phyloP scores from a whole-genome alignment of 2,888 invertebrate species.

The Xestoiulus laeticollis region DNA sequence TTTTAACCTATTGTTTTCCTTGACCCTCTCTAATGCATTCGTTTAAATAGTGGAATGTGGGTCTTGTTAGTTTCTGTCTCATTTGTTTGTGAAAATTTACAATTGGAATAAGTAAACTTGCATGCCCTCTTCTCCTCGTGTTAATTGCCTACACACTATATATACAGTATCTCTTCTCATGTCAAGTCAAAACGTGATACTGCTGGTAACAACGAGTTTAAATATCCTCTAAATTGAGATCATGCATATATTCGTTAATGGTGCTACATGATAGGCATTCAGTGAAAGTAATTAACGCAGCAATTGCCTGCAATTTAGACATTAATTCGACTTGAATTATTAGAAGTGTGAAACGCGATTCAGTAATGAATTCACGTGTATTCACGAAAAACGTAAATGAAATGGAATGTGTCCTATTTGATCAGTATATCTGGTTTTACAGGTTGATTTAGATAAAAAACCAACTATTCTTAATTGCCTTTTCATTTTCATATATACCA shows the following conservation, averaged over 20 bases:
- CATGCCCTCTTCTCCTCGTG: background rate
- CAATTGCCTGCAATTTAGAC: conserved; percentile 24
- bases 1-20: conserved; percentile 1
- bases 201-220: conserved; percentile 25
- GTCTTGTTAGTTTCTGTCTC: background rate
- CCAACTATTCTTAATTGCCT: background rate
- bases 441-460: background rate
- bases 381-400: conserved; percentile 5
- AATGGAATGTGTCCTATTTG: background rate
- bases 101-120: conserved; percentile 23
- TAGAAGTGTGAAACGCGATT: conserved; percentile 11
- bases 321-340: conserved; percentile 5
- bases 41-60: background rate
- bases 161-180: too few species aligned
- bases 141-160: background rate
- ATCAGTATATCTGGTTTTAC: background rate
- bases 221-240: background rate
- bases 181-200: conserved; percentile 3
- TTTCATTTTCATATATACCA: background rate
- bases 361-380: conserved; percentile 28
- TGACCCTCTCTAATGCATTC: background rate
- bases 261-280: background rate
- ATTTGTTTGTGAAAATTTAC: background rate
- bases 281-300: conserved; percentile 31
- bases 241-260: background rate